phyloP scores from a whole-genome alignment of 1,140 invertebrate species.

The Magallana ariakensis region DNA sequence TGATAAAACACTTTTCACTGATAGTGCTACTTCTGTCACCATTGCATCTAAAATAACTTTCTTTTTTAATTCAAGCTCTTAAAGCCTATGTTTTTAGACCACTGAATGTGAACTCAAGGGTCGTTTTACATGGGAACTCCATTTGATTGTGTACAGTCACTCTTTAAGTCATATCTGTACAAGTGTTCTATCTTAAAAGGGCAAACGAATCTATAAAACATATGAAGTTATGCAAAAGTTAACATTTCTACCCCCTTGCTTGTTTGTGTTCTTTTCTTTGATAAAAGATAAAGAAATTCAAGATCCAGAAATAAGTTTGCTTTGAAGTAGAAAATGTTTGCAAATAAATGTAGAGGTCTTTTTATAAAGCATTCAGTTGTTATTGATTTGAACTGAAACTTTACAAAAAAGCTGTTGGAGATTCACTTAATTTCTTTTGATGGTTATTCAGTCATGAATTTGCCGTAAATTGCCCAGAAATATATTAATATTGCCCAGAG shows the following conservation, averaged over 20 bases:
- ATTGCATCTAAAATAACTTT: slow-evolving; percentile 2
- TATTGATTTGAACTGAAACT: slow-evolving; percentile 7
- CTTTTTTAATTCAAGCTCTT: background rate
- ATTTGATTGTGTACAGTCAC: background rate
- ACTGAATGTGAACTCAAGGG: background rate
- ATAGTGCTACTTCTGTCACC: background rate
- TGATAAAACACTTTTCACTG: background rate
- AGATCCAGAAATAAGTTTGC: slow-evolving; percentile 24
- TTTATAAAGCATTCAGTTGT: slow-evolving; percentile 30
- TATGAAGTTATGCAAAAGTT: background rate
- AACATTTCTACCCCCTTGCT: background rate
- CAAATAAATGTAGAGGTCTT: background rate
- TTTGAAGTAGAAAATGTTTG: slow-evolving; percentile 19
- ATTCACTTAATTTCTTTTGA: slow-evolving; percentile 25
- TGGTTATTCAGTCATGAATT: slow-evolving; percentile 27
- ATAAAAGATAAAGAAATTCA: background rate
- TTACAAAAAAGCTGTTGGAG: slow-evolving; percentile 27
- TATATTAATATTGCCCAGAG: slow-evolving; percentile 12
- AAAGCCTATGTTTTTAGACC: background rate
- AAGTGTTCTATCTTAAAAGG: background rate
- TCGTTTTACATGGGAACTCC: slow-evolving; percentile 1
- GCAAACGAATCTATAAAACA: background rate
- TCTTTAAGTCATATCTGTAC: background rate
- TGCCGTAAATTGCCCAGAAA: slow-evolving; percentile 14
- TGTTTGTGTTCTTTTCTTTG: background rate